Evolutionary conservation across 2,888 invertebrate genomes (phyloP), one percentile per base, ranked within the genome.

Genomic region (Cyclophora punctaria): DNA sequence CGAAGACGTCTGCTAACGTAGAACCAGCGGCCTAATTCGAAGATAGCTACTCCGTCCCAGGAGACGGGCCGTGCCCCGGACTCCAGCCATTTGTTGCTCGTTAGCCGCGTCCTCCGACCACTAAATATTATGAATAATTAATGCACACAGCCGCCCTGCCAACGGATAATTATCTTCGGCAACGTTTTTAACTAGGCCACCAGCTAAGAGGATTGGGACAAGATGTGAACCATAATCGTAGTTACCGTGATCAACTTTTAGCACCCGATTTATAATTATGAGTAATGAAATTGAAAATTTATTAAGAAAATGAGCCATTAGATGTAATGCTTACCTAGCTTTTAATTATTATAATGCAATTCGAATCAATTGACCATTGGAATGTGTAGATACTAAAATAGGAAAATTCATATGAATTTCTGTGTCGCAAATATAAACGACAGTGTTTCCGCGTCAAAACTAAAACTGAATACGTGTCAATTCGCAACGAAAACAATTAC

Each of bases 401-500:
- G 20, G 20, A 20, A 20, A 20, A 20, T 20, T 20, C 20, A 20
- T 20, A 20, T 20, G 20, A 20, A 20, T 20, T 20, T 20, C 20
- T 20, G 20, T 20, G 20, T 20, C 20, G 20, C 20, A 20, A 20
- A 20, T 20, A 20, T 20, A 20, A 20, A 20, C 20, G 20, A 60
- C 61, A 62, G 58, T 62, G 62, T 61, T 56, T 66, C 60, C 61
- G 68, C 67, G 66, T 71, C 72, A 71, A 68, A 73, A 75, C 71
- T 73, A 75, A 64, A 76, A 66, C 66, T 54, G 59, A 51, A 62
- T 62, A 70, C 72, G 80, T 83, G 84, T 82, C 81, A 79, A 80
- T 83, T 75, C 67, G 64, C 72, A 75, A 76, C 75, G 75, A 82
- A 84, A 83, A 84, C 83, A 85, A 85, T 86, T 82, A 83, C 68